Evolutionary conservation across 2,797 vertebrate species (phyloP).

Genomic region (Atherinosoma microstoma): DNA sequence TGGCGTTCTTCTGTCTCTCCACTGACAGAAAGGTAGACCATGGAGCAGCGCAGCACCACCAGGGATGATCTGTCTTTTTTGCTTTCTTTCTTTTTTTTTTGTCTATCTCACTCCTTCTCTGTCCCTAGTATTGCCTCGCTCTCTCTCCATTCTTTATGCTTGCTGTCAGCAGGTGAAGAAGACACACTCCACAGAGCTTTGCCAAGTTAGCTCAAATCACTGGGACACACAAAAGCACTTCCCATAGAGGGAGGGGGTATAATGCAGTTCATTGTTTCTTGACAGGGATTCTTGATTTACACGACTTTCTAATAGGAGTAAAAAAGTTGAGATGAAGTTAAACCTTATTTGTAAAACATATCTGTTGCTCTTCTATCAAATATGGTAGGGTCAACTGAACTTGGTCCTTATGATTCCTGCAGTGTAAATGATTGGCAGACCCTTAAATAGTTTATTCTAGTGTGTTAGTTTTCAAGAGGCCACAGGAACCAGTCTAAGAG

Average conservation of each 20-base stretch:
- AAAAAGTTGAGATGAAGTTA: constrained; percentile 22
- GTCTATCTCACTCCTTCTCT: constrained; percentile 32
- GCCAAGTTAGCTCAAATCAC: constrained; percentile 77
- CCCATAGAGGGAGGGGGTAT: constrained; percentile 10
- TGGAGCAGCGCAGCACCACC: constrained; percentile 67
- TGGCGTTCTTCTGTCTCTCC: constrained; percentile 88
- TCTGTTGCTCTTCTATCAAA: constrained; percentile 26
- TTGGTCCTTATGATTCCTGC: constrained; percentile 15
- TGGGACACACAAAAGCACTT: constrained; percentile 60
- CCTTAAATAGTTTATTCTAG: constrained; percentile 15
- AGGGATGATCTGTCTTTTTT: constrained; percentile 69
- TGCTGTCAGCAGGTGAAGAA: constrained; percentile 76
- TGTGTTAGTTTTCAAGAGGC: constrained; percentile 49
- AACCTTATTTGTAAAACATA: constrained; percentile 28
- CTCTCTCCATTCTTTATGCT: constrained; percentile 28
- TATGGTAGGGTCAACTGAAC: constrained; percentile 29
- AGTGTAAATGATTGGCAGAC: constrained; percentile 34
- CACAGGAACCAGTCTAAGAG: constrained; percentile 41
- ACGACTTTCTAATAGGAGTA: constrained; percentile 21
- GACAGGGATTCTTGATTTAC: constrained; percentile 35
- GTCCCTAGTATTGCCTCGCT: constrained; percentile 25
- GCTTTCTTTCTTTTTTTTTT: constrained; percentile 16
- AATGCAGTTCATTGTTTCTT: constrained; percentile 57
- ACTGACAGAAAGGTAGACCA: constrained; percentile 90
- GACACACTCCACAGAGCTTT: constrained; percentile 78